These are phyloP conservation scores for Clarias platycephalus DNA, from an alignment of 2,797 vertebrate species.

Conservation along the genomic window DNA sequence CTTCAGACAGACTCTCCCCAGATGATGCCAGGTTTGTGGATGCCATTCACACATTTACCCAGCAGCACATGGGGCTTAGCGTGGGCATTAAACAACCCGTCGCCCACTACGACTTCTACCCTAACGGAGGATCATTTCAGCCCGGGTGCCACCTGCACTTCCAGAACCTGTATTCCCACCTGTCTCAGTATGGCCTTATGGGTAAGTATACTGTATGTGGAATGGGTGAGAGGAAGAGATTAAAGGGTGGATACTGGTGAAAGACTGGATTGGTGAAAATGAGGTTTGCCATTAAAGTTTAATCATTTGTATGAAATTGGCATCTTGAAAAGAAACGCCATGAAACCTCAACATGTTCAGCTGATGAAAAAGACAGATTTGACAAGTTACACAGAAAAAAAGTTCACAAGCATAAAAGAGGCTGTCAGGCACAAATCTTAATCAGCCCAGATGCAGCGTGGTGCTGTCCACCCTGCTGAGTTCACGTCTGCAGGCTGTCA, in stretches of 20 bases:
- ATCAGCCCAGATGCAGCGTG: constrained; percentile 65
- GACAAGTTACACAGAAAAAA: constrained; percentile 55
- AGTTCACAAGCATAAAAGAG: constrained; percentile 66
- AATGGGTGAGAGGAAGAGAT: not conserved
- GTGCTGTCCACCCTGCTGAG: constrained; percentile 54
- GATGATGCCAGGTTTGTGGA: constrained; percentile 94
- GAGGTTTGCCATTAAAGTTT: not conserved
- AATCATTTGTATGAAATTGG: constrained; percentile 4
- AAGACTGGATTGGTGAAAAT: not conserved
- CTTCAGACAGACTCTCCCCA: constrained; percentile 85
- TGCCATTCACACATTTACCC: constrained; percentile 92
- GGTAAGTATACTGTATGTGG: constrained; percentile 69
- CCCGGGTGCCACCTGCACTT: constrained; percentile 90
- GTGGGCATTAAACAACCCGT: constrained; percentile 92
- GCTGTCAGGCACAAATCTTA: constrained; percentile 66
- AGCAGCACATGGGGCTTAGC: constrained; percentile 88
- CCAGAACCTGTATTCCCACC: constrained; percentile 82
- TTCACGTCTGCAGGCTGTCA: constrained; percentile 64
- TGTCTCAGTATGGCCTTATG: constrained; percentile 79
- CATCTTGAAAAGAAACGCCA: constrained; percentile 20
- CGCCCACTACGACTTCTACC: constrained; percentile 93
- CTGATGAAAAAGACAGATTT: constrained; percentile 28
- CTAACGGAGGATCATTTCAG: constrained; percentile 90
- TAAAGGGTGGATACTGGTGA: constrained; percentile 4
- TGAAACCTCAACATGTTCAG: constrained; percentile 58